A percentile compares a stretch with the other conserved stretches of the same genome.
phyloP scores from a whole-genome alignment of 2,888 invertebrate genomes.

The Pyrrhia umbra region DNA sequence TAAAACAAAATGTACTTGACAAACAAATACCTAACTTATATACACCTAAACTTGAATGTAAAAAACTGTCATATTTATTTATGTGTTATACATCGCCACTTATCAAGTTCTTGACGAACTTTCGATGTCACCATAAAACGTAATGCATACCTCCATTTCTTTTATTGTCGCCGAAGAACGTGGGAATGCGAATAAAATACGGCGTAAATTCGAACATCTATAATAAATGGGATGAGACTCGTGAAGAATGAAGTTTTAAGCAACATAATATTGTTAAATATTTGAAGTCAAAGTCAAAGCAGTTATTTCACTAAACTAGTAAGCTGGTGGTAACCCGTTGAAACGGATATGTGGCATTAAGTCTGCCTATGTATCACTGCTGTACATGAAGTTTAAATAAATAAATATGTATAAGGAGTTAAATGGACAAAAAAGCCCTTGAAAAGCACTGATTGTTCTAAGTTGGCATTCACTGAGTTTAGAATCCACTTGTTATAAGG shows the following conservation, averaged over 20 bases:
- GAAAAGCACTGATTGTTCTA: background rate
- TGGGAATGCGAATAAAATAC: constrained; percentile 34
- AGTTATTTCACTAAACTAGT: background rate
- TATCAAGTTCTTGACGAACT: constrained; percentile 34
- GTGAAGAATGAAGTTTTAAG: background rate
- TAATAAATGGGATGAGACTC: constrained; percentile 17
- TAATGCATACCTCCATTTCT: constrained; percentile 50
- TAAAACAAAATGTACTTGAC: too few species aligned
- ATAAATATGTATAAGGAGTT: too few species aligned
- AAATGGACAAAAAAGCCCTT: too few species aligned
- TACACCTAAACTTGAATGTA: too few species aligned
- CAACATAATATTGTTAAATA: constrained; percentile 5
- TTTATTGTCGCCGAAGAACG: constrained; percentile 28
- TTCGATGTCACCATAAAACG: constrained; percentile 51
- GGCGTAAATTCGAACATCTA: constrained; percentile 31
- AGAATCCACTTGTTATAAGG: background rate
- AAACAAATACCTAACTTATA: too few species aligned
- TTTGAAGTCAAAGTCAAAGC: constrained; percentile 2
- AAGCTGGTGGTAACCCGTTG: background rate
- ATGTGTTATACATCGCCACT: background rate
- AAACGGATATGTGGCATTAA: too few species aligned
- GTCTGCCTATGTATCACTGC: too few species aligned
- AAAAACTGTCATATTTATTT: constrained; percentile 7
- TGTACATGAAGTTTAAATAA: too few species aligned
- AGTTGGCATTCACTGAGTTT: background rate